Percentiles rank a stretch among this genome's conserved stretches.
Conservation (phyloP, 30 jellyfish, hydroid and myxozoan genomes). For the Clytia hemisphaerica region DNA sequence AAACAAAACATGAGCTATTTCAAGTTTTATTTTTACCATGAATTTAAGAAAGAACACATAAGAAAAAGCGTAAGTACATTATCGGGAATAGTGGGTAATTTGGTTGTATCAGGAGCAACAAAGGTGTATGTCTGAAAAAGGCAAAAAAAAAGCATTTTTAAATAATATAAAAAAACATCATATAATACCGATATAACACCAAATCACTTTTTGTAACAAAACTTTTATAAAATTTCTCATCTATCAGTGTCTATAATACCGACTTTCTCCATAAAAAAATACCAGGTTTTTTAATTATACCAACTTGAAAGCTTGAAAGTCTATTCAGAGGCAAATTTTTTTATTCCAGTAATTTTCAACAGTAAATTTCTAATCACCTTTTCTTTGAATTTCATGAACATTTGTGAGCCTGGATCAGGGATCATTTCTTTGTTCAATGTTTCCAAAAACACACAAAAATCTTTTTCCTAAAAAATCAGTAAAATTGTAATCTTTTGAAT, state of each 20-base stretch:
- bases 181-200: background rate
- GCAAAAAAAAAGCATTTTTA: background rate
- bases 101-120: constrained; percentile 83
- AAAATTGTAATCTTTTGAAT: background rate
- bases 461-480: no score
- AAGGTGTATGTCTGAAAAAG: constrained; percentile 40
- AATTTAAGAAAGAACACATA: background rate
- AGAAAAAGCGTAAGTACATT: constrained; percentile 36
- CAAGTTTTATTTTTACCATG: background rate
- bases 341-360: no score
- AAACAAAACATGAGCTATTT: background rate
- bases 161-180: background rate
- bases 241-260: no score
- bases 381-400: no score
- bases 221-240: no score
- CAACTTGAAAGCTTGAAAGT: no score
- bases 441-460: no score
- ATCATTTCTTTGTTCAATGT: constrained; percentile 4
- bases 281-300: no score
- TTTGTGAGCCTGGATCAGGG: constrained; percentile 39
- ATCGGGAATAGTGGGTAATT: constrained; percentile 93
- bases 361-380: no score
- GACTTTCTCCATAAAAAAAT: no score
- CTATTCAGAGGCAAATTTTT: no score
- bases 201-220: no score